These are phyloP conservation scores for Lytechinus variegatus DNA, from an alignment of 35 echinoderm and acorn worm genomes.

Conservation along the genomic window DNA sequence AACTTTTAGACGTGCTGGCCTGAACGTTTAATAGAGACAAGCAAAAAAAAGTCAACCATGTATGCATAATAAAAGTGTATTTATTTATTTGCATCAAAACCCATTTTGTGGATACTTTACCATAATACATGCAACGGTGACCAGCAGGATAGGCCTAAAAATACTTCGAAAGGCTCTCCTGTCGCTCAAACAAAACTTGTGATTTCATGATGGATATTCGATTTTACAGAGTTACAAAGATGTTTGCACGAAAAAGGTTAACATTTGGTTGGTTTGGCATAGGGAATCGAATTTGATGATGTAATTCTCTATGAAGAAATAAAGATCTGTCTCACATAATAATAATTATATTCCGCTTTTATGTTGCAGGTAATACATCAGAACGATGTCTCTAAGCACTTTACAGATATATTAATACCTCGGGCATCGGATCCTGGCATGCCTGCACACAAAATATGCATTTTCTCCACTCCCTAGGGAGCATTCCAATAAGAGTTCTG, in stretches of 20 bases:
- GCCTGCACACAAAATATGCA: too few species aligned
- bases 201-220: background rate
- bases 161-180: background rate
- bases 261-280: too few species aligned
- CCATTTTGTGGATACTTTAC: background rate
- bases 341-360: too few species aligned
- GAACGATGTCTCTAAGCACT: too few species aligned
- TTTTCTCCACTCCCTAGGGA: background rate
- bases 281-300: too few species aligned
- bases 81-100: slow-evolving; percentile 6
- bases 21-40: too few species aligned
- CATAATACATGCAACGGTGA: background rate
- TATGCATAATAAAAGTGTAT: background rate
- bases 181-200: background rate
- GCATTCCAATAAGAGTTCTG: background rate
- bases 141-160: background rate
- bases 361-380: too few species aligned
- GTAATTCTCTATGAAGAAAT: too few species aligned
- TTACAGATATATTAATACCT: too few species aligned
- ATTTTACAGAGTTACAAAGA: background rate
- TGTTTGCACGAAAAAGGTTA: too few species aligned
- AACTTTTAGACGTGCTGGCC: background rate
- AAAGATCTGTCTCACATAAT: too few species aligned
- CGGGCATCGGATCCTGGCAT: too few species aligned
- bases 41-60: background rate